Evolutionary conservation across 1,140 invertebrate species (phyloP).

Genomic region (Pentalonia nigronervosa): DNA sequence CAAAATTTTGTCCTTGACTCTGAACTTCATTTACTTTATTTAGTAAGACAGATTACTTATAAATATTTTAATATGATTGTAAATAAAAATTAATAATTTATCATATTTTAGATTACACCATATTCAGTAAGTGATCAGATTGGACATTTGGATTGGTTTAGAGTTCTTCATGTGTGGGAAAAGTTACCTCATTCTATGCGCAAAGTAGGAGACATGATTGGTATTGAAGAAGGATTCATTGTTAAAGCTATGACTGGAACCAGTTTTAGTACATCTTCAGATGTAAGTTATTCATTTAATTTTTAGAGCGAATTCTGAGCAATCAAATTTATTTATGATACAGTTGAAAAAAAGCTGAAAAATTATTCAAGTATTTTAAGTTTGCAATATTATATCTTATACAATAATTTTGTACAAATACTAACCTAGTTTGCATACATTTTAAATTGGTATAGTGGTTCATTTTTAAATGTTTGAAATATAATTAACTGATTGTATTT

Average conservation of each 20-base stretch:
- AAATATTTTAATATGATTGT: background rate
- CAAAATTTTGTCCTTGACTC: conserved; percentile 91
- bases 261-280: conserved; percentile 66
- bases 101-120: conserved; percentile 72
- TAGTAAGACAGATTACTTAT: conserved; percentile 68
- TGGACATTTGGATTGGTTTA: conserved; percentile 86
- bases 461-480: background rate
- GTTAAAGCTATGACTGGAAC: conserved; percentile 78
- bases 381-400: background rate
- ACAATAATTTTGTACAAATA: background rate
- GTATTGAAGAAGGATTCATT: conserved; percentile 89
- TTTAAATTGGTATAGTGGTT: background rate
- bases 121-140: conserved; percentile 82
- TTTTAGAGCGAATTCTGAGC: background rate
- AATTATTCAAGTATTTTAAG: background rate
- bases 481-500: background rate
- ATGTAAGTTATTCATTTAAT: conserved; percentile 64
- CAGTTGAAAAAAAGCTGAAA: background rate
- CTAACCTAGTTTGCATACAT: background rate
- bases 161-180: conserved; percentile 86
- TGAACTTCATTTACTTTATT: conserved; percentile 93
- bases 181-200: conserved; percentile 79
- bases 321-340: background rate
- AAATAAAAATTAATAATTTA: conserved; percentile 39
- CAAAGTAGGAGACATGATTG: conserved; percentile 88